Evolutionary conservation across 2,113 vertebrate genomes (phyloP).

Genomic region (Phylloscopus trochiloides): DNA sequence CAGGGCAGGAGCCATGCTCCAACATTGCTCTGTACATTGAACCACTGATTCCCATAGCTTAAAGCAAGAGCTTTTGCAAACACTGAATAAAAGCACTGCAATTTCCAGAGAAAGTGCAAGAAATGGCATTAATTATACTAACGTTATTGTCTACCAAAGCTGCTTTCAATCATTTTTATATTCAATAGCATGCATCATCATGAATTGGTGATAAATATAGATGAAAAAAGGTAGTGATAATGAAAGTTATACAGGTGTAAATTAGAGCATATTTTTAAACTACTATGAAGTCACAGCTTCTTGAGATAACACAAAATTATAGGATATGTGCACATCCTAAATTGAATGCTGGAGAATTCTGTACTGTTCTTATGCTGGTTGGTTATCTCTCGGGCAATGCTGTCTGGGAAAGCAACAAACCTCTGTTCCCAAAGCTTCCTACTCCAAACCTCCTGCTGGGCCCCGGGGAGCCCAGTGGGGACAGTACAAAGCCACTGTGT

Average conservation of each 20-base stretch:
- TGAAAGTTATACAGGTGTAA: conserved; percentile 60
- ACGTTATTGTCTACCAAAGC: conserved; percentile 34
- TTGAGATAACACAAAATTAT: conserved; percentile 44
- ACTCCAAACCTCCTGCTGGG: neutral
- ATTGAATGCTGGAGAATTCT: neutral
- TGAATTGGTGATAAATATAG: conserved; percentile 50
- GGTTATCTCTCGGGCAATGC: neutral
- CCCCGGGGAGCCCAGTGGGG: neutral
- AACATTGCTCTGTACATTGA: neutral
- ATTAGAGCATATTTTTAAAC: conserved; percentile 60
- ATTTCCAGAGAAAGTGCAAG: conserved; percentile 24
- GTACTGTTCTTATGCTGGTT: neutral
- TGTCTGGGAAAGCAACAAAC: conserved; percentile 14
- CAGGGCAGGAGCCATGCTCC: conserved; percentile 3
- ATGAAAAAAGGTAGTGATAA: conserved; percentile 46
- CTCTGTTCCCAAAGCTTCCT: neutral
- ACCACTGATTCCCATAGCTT: neutral
- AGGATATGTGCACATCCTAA: conserved; percentile 38
- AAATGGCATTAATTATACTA: conserved; percentile 37
- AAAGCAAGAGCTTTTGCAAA: conserved; percentile 9
- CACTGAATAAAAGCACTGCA: conserved; percentile 1
- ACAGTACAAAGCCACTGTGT: neutral
- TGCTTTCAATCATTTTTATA: conserved; percentile 56
- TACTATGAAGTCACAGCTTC: conserved; percentile 42
- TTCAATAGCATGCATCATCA: conserved; percentile 56